phyloP scores from a whole-genome alignment of 2,888 invertebrate genomes.

The Nematopogon swammerdamellus region DNA sequence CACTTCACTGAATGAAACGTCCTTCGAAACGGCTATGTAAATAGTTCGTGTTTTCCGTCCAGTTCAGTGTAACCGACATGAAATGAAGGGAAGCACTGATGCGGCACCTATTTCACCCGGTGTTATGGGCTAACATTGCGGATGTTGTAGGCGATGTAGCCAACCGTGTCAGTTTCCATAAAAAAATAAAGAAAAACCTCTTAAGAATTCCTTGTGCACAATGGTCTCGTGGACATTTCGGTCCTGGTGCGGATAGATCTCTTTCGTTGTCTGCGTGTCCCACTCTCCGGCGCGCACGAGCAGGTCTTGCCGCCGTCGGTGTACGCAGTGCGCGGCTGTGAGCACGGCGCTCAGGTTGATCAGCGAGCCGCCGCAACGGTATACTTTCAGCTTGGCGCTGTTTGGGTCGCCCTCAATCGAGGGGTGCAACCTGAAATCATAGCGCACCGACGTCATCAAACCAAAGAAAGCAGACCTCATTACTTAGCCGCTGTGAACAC shows the following conservation, averaged over 20 bases:
- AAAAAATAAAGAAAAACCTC: constrained; percentile 22
- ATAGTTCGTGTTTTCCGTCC: no score
- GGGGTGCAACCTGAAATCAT: constrained; percentile 76
- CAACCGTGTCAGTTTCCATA: no score
- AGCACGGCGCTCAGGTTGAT: constrained; percentile 68
- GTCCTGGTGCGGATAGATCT: constrained; percentile 64
- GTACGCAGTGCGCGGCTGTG: constrained; percentile 81
- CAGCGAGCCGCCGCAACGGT: constrained; percentile 69
- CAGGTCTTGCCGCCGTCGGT: constrained; percentile 15
- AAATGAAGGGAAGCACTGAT: no score
- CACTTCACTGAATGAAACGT: no score
- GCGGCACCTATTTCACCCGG: no score
- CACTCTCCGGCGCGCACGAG: constrained; percentile 67
- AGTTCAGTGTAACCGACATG: no score
- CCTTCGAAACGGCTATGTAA: no score
- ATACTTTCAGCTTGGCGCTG: constrained; percentile 49
- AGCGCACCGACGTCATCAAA: no score
- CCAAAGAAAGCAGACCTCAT: no score
- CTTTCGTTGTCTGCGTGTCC: constrained; percentile 66
- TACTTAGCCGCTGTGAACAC: no score
- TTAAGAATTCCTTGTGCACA: constrained; percentile 61
- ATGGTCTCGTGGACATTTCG: constrained; percentile 50
- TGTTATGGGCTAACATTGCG: no score
- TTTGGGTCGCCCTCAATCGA: constrained; percentile 61
- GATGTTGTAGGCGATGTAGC: no score